Evolutionary conservation across 2,888 invertebrate species (phyloP), one percentile per base, ranked within the genome.

Genomic region (Ochlodes sylvanus): DNA sequence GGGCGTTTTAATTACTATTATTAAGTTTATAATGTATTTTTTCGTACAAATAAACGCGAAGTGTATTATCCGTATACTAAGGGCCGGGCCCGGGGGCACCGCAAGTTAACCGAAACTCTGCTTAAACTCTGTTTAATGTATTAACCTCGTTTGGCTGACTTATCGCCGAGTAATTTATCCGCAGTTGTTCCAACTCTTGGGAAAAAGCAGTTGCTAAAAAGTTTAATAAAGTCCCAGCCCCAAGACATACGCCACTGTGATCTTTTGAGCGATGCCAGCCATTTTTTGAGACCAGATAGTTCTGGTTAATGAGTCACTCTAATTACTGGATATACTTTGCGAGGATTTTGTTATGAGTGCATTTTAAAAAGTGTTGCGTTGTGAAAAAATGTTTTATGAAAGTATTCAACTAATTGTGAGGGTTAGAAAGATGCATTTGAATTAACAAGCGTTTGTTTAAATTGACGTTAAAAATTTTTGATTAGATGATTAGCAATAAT

Each of bases 91-190:
- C 67, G 71, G 61, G 64, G 75, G 62, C 70, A 73, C 80, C 78
- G 72, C 76, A 81, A 85, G 78, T 84, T 80, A 83, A 57, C 44
- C 56, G n/a, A 65, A 64, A 80, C 82, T 81, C 80, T 76, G 85
- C 79, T 86, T 86, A 87, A 90, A 86, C 88, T 86, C 82, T 72
- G 85, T 85, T 86, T 88, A 90, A 90, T 87, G 88, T 90, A 88
- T 90, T 87, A 90, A 86, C 87, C 90, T 89, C 88, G 86, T 87
- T 89, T 86, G 86, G 79, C 76, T 83, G 86, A 90, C 81, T 90
- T 92, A 91, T 90, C 89, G 85, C 83, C 75, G 78, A 76, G 84
- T 89, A 85, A 90, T 90, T 91, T 90, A 88, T 89, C 85, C 75
- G 73, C 71, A 71, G 73, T 73, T 77, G 78, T 79, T 77, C 76